Evolutionary conservation across 1,140 invertebrate species (phyloP), one percentile per base, ranked within the genome.

Genomic region (Heliconius nattereri): DNA sequence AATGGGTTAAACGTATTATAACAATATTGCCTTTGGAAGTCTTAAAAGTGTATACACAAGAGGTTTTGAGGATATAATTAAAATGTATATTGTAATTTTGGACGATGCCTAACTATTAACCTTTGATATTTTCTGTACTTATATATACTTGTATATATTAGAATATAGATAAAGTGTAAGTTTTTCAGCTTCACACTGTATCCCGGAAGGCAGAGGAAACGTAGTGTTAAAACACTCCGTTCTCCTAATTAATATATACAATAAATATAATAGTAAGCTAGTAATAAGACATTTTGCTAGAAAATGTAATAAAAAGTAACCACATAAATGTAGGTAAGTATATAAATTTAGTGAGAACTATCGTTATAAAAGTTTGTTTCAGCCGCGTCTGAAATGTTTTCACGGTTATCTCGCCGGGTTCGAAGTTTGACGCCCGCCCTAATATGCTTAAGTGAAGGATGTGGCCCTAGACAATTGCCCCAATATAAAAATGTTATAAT

Each of bases 381-480:
- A 88, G 76, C 57, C 80, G 86, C 82, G 83, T 83, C 81, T 71
- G 86, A 91, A 92, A 90, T 93, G 91, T 92, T 93, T 91, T 89
- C 88, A 81, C 75, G 88, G 85, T 86, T 87, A 88, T 89, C 89
- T 88, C 89, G 40, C 75, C 66, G 87, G 87, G 85, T 80, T 81
- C 70, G 83, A 92, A 90, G 87, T 91, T 92, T 81, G 83, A 77
- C 84, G 83, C 83, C 84, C 83, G 81, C 81, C 78, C 82, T 93
- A 93, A 93, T 92, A 86, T 87, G 88, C 85, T 89, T 92, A 93
- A 93, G 88, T 93, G 91, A 93, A 87, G 86, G 91, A 93, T 93
- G 91, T 90, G 85, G 81, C 91, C 87, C 91, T 73, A 70, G 91
- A 78, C 91, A 85, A 88, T 91, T 89, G 85, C 85, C 81, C 45